A percentile compares a stretch with the other conserved stretches of the same genome.
phyloP scores from a whole-genome alignment of 2,888 invertebrate genomes.

The Boloria euphrosyne region DNA sequence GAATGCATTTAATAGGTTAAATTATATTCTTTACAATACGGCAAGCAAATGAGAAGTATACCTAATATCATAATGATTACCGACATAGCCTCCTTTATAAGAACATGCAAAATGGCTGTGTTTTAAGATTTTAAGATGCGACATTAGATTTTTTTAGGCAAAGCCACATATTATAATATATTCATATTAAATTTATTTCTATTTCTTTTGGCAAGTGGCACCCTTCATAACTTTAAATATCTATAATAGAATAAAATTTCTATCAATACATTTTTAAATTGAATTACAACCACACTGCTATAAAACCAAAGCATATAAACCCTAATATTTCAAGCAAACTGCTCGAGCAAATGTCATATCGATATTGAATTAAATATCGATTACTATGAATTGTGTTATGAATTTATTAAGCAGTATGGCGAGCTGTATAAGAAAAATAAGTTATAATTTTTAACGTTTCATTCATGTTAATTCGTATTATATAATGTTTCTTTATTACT shows the following conservation, averaged over 20 bases:
- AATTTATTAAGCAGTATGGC: conserved; percentile 34
- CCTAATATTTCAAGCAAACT: conserved; percentile 49
- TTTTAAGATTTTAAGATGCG: no score
- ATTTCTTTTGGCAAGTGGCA: background rate
- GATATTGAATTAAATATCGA: conserved; percentile 64
- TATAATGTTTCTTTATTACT: no score
- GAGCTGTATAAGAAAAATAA: conserved; percentile 18
- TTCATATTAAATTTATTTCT: no score
- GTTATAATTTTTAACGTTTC: background rate
- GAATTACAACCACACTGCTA: conserved; percentile 13
- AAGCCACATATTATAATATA: no score
- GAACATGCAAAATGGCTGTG: no score
- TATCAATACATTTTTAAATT: conserved; percentile 15
- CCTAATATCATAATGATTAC: no score
- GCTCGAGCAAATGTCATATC: conserved; percentile 47
- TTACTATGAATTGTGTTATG: conserved; percentile 29
- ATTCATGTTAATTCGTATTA: background rate
- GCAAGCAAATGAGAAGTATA: no score
- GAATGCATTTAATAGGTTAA: no score
- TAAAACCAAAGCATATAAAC: conserved; percentile 28
- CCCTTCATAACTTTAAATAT: background rate
- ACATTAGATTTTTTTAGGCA: no score
- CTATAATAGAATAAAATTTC: conserved; percentile 10
- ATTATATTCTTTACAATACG: no score
- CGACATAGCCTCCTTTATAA: no score